Base-by-base conservation (phyloP, 2,888 invertebrate species). In the Sphaerophoria taeniata region DNA sequence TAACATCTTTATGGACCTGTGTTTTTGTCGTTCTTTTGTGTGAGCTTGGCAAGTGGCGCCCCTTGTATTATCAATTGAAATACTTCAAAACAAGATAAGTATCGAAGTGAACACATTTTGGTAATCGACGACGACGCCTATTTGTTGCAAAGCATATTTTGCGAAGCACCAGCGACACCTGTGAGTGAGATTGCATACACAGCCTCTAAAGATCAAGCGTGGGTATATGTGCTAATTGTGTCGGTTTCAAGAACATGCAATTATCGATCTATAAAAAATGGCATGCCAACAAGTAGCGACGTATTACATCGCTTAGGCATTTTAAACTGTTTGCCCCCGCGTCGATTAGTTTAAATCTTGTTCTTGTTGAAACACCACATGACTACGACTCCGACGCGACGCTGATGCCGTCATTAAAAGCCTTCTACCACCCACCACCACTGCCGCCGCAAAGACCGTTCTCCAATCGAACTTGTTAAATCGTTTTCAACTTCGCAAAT, bases 211-310 rank as follows among this genome's bases (percentile, higher is more conserved):
- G 9, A 34, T 3, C 34, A n/a, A 85, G 80, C 85, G 85, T 85
- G 81, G 85, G 85, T 81, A 81, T 24, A 73, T 55, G 85, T 77
- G 85, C 85, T 85, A 85, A 85, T 85, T 85, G 80, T 53, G 58
- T 49, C 67, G 33, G 65, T 33, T 63, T 12, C 55, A 45, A 63
- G 45, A 36, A 31, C 71, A n/a, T 61, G 61, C 69, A 79, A 84
- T 80, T 79, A 80, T 81, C 70, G 77, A 85, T 81, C 71, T 67
- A 69, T 71, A 79, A 84, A 84, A 71, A 78, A 71, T 79, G 75
- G 76, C 75, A 84, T 79, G 69, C 79, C 75, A 79, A 71, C 79
- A 43, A 84, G 74, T 75, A 47, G 73, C 75, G 71, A 63, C 24
- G 24, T 24, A 24, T 24, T 79, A 84, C 84, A 84, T 76, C 72